These are phyloP conservation scores for Momotus momota DNA, from an alignment of 2,797 vertebrate species.

Conservation along the genomic window DNA sequence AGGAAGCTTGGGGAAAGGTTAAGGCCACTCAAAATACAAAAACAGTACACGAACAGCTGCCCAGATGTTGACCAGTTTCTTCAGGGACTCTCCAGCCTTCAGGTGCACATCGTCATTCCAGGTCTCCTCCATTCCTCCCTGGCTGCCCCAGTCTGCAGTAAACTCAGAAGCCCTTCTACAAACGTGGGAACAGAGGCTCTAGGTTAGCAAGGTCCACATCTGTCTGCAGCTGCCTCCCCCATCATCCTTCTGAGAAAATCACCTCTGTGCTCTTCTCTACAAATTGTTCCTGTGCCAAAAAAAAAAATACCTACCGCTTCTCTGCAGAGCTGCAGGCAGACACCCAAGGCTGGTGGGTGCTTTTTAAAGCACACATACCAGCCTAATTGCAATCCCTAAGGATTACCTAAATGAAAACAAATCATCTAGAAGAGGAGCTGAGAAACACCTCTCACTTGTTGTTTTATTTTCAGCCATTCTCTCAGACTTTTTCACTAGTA, in stretches of 20 bases:
- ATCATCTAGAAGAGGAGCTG: neutral
- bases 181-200: rapidly evolving
- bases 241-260: neutral
- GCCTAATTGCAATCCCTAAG: neutral
- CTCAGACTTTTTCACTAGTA: neutral
- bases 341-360: rapidly evolving
- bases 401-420: neutral
- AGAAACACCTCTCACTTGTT: neutral
- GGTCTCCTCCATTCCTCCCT: neutral
- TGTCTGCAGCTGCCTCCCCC: neutral
- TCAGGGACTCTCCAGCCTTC: neutral
- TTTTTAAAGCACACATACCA: neutral
- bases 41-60: neutral
- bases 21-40: neutral
- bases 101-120: rapidly evolving
- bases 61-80: neutral
- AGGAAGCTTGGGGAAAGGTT: neutral
- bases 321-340: too few species aligned
- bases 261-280: neutral
- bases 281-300: neutral
- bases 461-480: neutral
- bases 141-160: neutral
- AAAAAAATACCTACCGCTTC: neutral
- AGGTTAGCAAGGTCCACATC: neutral
- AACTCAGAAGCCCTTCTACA: neutral